A percentile compares a stretch with the other conserved stretches of the same genome.
Evolutionary conservation across 1,140 invertebrate species (phyloP).

Genomic region (Megalonaias nervosa): DNA sequence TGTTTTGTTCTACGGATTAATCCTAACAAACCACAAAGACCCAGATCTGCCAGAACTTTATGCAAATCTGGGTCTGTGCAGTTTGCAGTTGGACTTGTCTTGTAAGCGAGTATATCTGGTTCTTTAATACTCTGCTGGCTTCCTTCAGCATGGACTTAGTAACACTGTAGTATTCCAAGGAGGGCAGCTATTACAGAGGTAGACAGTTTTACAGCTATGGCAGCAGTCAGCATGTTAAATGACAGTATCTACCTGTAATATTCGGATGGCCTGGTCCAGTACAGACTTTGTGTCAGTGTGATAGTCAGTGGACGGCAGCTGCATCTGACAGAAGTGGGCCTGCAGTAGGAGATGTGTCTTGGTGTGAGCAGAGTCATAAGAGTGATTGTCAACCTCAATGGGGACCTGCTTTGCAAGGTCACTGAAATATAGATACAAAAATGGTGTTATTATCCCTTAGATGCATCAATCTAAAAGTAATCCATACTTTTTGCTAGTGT

Average conservation of each 20-base stretch:
- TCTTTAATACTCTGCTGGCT: too few relatives aligned
- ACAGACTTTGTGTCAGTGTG: constrained; percentile 97
- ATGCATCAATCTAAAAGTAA: too few relatives aligned
- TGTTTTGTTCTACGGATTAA: too few relatives aligned
- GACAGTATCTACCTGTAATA: constrained; percentile 83
- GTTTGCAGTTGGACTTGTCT: too few relatives aligned
- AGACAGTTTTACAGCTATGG: too few relatives aligned
- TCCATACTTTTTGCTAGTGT: too few relatives aligned
- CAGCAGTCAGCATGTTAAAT: neutral
- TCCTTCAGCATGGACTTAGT: too few relatives aligned
- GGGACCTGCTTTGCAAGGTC: constrained; percentile 87
- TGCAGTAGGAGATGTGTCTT: constrained; percentile 96
- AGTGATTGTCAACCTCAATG: constrained; percentile 80
- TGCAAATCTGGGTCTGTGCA: too few relatives aligned
- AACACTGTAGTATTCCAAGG: too few relatives aligned
- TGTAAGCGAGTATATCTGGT: too few relatives aligned
- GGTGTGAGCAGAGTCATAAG: constrained; percentile 91
- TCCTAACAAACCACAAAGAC: too few relatives aligned
- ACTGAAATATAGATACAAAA: constrained; percentile 72
- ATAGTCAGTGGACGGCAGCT: constrained; percentile 94
- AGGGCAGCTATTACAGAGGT: constrained; percentile 53
- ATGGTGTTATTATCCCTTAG: neutral
- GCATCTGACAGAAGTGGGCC: constrained; percentile 88
- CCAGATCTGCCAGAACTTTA: too few relatives aligned
- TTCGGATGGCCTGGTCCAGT: constrained; percentile 94